Base-by-base conservation (phyloP, 2,888 invertebrate species). In the Hetaerina titia region DNA sequence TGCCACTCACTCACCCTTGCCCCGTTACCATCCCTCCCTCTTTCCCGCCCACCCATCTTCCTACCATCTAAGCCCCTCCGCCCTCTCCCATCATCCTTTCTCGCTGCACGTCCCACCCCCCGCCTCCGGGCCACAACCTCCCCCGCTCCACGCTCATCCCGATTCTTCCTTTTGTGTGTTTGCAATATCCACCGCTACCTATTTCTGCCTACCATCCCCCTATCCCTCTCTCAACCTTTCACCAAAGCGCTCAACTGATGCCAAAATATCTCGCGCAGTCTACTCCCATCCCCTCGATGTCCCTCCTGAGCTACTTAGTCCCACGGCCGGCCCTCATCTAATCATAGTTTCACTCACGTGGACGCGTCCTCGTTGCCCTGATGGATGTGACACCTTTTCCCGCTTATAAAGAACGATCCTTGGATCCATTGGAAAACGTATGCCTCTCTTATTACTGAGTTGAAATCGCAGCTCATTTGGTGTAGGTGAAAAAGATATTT, bases 121-220 rank as follows among this genome's bases (percentile, higher is more conserved):
- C 17, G 9, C 60, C 25, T 31, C 81, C 45, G 45, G 45, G 45
- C 45, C 31, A 69, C 25, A 81, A 81, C 81, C n/a, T 31, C 81
- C 81, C 31, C 31, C 81, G 81, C 25, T 31, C 25, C 31, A 81
- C 74, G 31, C 31, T 81, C 31, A 81, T 90, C 64, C 69, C 92
- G 69, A 92, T 92, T 69, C 92, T 17, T 90, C 31, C 90, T 64
- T 90, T 92, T 92, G 92, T 92, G 92, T 56, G 8, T 45, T 56
- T 56, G 56, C 92, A 92, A 92, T 92, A 69, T 64, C 90, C 64
- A 90, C 31, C 31, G 64, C 90, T n/a, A 60, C 90, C 19, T 90
- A 31, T 31, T 22, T 64, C 64, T 69, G 31, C 31, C 22, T 45
- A 45, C 64, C 8, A 19, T 64, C 2, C 13, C 56, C 7, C 22